Percentiles rank a stretch among this genome's conserved stretches.
Conservation (phyloP, 2,797 vertebrate species). For the Cyprinodon diabolis region DNA sequence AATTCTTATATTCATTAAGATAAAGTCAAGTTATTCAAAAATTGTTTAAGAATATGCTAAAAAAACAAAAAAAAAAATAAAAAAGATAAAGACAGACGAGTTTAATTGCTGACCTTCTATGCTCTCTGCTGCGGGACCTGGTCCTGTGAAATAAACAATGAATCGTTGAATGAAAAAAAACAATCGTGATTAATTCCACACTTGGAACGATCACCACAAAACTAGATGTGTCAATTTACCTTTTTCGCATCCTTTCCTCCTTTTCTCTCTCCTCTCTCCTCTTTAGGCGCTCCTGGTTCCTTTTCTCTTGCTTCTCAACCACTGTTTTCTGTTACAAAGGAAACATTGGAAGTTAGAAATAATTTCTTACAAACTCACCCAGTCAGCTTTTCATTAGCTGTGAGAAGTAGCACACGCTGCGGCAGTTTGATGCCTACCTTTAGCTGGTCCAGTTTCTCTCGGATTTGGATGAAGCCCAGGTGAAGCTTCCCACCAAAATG, state of each 20-base stretch:
- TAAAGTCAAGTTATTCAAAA: too few relatives aligned
- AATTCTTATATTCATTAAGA: background rate
- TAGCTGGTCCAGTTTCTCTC: constrained; percentile 95
- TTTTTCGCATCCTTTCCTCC: constrained; percentile 88
- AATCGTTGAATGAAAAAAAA: background rate
- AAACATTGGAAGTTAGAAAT: background rate
- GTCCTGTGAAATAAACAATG: constrained; percentile 75
- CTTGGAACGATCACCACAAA: background rate
- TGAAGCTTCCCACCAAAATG: constrained; percentile 99
- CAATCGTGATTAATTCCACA: background rate
- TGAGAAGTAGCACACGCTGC: background rate
- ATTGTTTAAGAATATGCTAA: background rate
- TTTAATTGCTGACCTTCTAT: constrained; percentile 80
- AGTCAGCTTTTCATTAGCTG: background rate
- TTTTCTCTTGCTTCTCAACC: constrained; percentile 93
- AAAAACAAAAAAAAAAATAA: too few relatives aligned
- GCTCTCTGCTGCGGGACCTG: constrained; percentile 91
- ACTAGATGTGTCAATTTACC: constrained; percentile 69
- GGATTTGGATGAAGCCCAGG: constrained; percentile 98
- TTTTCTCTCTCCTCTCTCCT: constrained; percentile 93
- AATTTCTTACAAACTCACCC: background rate
- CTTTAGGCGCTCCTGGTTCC: constrained; percentile 94
- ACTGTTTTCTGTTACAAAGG: constrained; percentile 88
- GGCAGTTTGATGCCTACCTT: constrained; percentile 77
- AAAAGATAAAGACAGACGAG: background rate